A percentile compares a stretch with the other conserved stretches of the same genome.
Evolutionary conservation across 1,140 invertebrate species (phyloP).

Genomic region (Calephelis virginiensis): DNA sequence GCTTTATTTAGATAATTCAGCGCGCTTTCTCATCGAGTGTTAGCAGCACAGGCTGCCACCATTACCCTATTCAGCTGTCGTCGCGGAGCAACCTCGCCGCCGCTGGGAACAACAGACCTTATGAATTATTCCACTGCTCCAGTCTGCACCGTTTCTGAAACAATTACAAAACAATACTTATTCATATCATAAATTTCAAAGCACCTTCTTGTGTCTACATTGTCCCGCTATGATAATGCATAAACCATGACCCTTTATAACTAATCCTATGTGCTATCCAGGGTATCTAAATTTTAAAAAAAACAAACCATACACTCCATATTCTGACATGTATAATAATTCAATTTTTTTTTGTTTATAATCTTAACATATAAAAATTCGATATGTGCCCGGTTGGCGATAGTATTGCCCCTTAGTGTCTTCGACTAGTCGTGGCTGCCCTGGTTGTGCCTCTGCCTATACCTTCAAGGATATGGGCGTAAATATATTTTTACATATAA

Average conservation of each 20-base stretch:
- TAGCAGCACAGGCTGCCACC: conserved; percentile 51
- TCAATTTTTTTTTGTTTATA: no score
- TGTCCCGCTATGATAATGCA: conserved; percentile 16
- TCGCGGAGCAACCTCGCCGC: conserved; percentile 54
- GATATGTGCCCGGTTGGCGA: no score
- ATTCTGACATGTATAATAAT: no score
- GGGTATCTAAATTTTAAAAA: not conserved
- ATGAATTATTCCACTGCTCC: conserved; percentile 69
- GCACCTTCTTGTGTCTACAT: conserved; percentile 45
- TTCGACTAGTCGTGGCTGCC: no score
- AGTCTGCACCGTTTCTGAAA: conserved; percentile 52
- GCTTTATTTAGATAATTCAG: conserved; percentile 7
- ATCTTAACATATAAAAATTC: no score
- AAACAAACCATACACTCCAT: no score
- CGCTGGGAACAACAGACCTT: conserved; percentile 61
- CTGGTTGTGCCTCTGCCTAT: no score
- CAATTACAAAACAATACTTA: conserved; percentile 75
- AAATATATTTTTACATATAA: no score
- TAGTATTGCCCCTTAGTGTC: no score
- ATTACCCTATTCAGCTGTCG: conserved; percentile 73
- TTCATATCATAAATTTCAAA: conserved; percentile 68
- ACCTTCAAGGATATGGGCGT: no score
- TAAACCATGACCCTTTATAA: conserved; percentile 6
- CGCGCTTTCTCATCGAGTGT: conserved; percentile 28
- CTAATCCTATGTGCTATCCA: no score